Conservation (phyloP, 2,888 invertebrate species). For the Pilophorus perplexus region DNA sequence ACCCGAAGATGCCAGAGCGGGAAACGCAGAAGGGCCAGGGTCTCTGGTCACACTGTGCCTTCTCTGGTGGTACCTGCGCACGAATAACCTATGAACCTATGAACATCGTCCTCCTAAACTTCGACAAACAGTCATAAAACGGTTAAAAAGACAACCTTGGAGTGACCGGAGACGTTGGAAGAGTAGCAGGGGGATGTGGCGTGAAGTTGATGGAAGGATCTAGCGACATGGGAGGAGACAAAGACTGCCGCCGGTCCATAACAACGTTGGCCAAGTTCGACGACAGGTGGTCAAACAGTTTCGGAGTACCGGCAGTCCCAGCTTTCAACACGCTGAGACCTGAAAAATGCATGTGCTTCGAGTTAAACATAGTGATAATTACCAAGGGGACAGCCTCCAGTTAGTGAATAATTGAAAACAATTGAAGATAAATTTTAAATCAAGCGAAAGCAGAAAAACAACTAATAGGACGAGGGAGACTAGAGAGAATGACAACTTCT, state of each 20-base stretch:
- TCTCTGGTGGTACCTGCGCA: background rate
- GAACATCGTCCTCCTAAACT: background rate
- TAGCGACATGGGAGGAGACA: background rate
- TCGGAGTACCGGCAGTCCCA: no score
- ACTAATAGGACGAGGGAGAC: no score
- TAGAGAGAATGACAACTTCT: no score
- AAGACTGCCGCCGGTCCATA: conserved; percentile 30
- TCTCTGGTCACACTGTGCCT: conserved; percentile 27
- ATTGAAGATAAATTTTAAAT: no score
- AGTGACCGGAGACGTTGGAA: conserved; percentile 10
- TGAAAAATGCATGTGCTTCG: no score
- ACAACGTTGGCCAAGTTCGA: conserved; percentile 22
- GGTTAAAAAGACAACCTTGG: background rate
- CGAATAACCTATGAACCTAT: background rate
- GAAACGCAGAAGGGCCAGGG: conserved; percentile 14
- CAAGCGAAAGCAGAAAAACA: no score
- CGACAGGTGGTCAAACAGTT: no score
- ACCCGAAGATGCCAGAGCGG: background rate
- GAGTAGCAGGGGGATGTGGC: background rate
- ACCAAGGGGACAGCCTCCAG: no score
- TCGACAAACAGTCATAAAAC: background rate
- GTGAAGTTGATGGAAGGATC: background rate
- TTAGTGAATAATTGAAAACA: no score
- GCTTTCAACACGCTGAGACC: no score
- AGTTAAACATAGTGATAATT: no score